These are phyloP conservation scores for Oxystoma pomonae DNA, from an alignment of 2,888 invertebrate species.

Conservation along the genomic window DNA sequence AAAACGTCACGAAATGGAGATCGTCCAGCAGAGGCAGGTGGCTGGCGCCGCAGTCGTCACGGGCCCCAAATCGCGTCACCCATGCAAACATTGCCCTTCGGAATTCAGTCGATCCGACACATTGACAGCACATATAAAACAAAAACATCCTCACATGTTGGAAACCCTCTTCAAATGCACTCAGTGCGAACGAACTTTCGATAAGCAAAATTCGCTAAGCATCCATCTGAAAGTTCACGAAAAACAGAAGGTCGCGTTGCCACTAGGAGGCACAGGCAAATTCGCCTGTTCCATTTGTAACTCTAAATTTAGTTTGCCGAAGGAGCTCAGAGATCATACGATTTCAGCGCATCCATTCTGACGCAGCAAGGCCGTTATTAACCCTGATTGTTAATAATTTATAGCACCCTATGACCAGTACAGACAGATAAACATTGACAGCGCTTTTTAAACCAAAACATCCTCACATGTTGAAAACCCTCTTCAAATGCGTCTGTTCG, in stretches of 20 bases:
- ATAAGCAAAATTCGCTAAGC: conserved; percentile 59
- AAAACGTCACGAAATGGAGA: conserved; percentile 29
- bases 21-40: conserved; percentile 48
- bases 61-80: conserved; percentile 33
- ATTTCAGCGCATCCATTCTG: conserved; percentile 45
- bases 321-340: conserved; percentile 45
- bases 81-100: conserved; percentile 60
- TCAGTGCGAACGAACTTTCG: conserved; percentile 60
- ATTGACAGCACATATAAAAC: conserved; percentile 59
- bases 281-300: conserved; percentile 55
- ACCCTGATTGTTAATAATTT: too few relatives aligned
- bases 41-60: conserved; percentile 6
- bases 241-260: conserved; percentile 44
- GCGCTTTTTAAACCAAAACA: too few relatives aligned
- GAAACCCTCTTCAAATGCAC: conserved; percentile 55
- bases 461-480: too few relatives aligned
- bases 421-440: too few relatives aligned
- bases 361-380: too few relatives aligned
- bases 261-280: conserved; percentile 41
- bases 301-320: conserved; percentile 41
- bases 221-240: conserved; percentile 60
- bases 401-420: too few relatives aligned
- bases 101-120: conserved; percentile 61
- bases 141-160: conserved; percentile 52
- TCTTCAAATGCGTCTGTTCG: too few relatives aligned